These are phyloP conservation scores for Ostrea denselamellosa DNA, from an alignment of 1,140 invertebrate genomes.

Conservation along the genomic window DNA sequence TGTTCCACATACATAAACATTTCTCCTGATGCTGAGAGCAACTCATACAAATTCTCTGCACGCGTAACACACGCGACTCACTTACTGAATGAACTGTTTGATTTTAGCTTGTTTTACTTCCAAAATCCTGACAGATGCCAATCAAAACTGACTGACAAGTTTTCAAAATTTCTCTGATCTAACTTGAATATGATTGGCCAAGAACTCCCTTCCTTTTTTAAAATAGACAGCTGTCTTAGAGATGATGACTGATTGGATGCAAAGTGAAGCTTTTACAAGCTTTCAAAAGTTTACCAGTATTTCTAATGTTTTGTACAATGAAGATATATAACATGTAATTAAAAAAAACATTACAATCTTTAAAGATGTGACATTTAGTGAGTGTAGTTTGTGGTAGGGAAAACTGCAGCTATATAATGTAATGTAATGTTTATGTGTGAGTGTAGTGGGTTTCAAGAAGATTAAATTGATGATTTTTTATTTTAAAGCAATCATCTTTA, in stretches of 20 bases:
- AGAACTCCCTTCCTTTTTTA: neutral
- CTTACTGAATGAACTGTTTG: neutral
- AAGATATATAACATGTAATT: slow-evolving; percentile 16
- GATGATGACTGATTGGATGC: neutral
- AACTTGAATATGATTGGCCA: neutral
- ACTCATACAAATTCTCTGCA: slow-evolving; percentile 11
- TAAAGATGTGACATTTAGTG: neutral
- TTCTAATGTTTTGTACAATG: slow-evolving; percentile 6
- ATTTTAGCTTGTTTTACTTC: slow-evolving; percentile 10
- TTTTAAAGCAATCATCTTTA: neutral
- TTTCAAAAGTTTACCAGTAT: slow-evolving; percentile 27
- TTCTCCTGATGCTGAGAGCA: neutral
- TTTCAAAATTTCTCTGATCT: slow-evolving; percentile 20
- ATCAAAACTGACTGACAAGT: slow-evolving; percentile 36
- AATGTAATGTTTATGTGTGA: neutral
- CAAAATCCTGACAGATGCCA: slow-evolving; percentile 14
- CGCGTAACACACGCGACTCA: neutral
- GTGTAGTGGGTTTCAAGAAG: neutral
- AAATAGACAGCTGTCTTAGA: neutral
- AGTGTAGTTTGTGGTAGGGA: neutral
- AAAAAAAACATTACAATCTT: neutral
- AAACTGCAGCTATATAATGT: neutral
- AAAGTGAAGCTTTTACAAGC: slow-evolving; percentile 34
- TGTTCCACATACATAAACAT: neutral
- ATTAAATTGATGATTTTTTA: neutral